Evolutionary conservation across 1,140 invertebrate species (phyloP), one percentile per base, ranked within the genome.

Genomic region (Tribolium castaneum): DNA sequence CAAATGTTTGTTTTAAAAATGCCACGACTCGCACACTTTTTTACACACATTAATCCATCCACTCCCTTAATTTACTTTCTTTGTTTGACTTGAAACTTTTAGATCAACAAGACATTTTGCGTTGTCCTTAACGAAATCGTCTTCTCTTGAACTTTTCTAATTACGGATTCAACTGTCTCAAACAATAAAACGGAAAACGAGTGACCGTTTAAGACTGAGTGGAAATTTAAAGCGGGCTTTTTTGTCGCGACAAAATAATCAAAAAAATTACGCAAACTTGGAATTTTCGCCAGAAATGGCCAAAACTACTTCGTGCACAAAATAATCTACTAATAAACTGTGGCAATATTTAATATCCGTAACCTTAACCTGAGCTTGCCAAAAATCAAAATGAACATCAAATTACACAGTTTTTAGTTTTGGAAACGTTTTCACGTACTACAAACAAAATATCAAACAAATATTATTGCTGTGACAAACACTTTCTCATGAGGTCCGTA

Each of bases 31-130:
- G 6, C 4, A n/a, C 59, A 66, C 59, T 30, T 66, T 66, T 66
- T 66, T 66, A 34, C 59, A 66, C 59, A 66, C 59, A 66, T 66
- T 66, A 66, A 66, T 66, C 59, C 30, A 66, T 66, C 59, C 35
- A 66, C 59, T 35, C 59, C 10, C 30, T 30, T 66, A 66, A 66
- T 66, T 66, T 66, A 66, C 25, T 66, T 66, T 66, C 59, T 66
- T 66, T 66, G 59, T 66, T 66, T 66, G 59, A 66, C 59, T 66
- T 66, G 59, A 30, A 66, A 66, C 25, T 66, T 66, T 25, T 66
- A 66, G 59, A 66, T 66, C 59, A 66, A 66, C 59, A 66, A 34
- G 59, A 66, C 59, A 66, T 66, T 66, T 66, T 66, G 59, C 59
- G 59, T 66, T 35, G 59, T 66, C 30, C 59, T 35, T 66, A 66